These are phyloP conservation scores for Columba guinea DNA, from an alignment of 2,797 vertebrate genomes.

Conservation along the genomic window DNA sequence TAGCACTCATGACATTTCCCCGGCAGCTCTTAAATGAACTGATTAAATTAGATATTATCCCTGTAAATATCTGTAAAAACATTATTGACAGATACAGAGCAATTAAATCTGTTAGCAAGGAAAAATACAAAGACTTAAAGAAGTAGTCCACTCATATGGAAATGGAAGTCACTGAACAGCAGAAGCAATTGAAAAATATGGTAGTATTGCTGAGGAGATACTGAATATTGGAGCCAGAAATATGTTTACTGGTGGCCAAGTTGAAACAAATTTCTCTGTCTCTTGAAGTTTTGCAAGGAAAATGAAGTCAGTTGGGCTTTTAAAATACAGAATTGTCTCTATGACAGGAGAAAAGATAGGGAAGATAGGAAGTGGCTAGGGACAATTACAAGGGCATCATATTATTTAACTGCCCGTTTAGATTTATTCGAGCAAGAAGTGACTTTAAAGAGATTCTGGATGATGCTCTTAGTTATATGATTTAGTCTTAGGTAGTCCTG, in stretches of 20 bases:
- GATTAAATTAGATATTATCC: slow-evolving; percentile 40
- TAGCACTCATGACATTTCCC: background rate
- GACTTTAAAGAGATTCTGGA: too few relatives aligned
- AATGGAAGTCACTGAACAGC: background rate
- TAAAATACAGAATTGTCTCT: background rate
- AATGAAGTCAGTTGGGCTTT: background rate
- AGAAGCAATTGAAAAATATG: background rate
- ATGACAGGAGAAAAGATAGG: background rate
- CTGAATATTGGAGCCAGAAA: background rate
- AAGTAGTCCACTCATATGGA: background rate
- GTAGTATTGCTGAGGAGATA: background rate
- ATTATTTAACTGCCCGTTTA: background rate
- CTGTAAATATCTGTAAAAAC: slow-evolving; percentile 52
- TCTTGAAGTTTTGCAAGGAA: background rate
- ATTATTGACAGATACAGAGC: slow-evolving; percentile 6
- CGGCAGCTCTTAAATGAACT: background rate
- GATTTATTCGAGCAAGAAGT: accelerated
- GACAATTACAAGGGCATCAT: background rate
- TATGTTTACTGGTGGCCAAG: background rate
- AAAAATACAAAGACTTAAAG: slow-evolving; percentile 26
- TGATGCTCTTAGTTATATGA: too few relatives aligned
- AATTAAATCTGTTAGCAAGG: slow-evolving; percentile 47
- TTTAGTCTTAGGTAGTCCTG: too few relatives aligned
- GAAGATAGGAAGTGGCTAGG: background rate
- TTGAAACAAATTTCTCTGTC: background rate